Base-by-base conservation (phyloP, 35 echinoderm and acorn worm species). In the Apostichopus californicus region DNA sequence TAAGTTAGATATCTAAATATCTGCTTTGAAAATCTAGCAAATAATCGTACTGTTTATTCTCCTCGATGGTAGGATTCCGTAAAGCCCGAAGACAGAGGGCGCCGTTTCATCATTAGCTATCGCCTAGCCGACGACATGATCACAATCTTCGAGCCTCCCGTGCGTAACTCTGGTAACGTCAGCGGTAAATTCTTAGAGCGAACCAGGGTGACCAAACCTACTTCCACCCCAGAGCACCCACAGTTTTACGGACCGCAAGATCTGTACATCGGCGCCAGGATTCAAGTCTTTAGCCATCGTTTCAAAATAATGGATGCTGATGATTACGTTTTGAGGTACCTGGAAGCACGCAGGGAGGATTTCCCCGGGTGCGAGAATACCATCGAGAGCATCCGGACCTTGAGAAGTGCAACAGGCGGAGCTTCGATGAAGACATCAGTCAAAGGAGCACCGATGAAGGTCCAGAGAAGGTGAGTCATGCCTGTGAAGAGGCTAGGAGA, bases 121-220 rank as follows among this genome's bases (percentile, higher is more conserved):
- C 92, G 97, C 1, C 88, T 98, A 5, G 94, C 97, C 34, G 97
- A 98, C 55, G 97, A 98, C 88, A 98, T 98, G 97, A 94, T 98
- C 93, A 96, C 91, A 26, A 98, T 98, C 87, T 98, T 92, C 60
- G 97, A 98, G 80, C 97, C 97, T 0, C 97, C 97, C 5, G 97
- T 98, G 64, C 95, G 97, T 61, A 99, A 99, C 89, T 96, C 95
- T 15, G 95, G 97, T 57, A 99, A 93, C 63, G 89, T 98, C 64
- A 95, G 95, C 78, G 97, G 97, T 0, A 99, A 94, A 73, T 96
- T 96, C 93, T 90, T 94, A 8, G 95, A 96, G 63, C 91, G 95
- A 22, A 96, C 95, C 64, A 56, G 97, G 71, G 95, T 96, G 56
- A 95, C 95, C 55, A 96, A 96, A 77, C 97, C 95, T 14, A 64